Evolutionary conservation across 2,113 vertebrate species (phyloP).

Genomic region (Pomatorhinus ruficollis): DNA sequence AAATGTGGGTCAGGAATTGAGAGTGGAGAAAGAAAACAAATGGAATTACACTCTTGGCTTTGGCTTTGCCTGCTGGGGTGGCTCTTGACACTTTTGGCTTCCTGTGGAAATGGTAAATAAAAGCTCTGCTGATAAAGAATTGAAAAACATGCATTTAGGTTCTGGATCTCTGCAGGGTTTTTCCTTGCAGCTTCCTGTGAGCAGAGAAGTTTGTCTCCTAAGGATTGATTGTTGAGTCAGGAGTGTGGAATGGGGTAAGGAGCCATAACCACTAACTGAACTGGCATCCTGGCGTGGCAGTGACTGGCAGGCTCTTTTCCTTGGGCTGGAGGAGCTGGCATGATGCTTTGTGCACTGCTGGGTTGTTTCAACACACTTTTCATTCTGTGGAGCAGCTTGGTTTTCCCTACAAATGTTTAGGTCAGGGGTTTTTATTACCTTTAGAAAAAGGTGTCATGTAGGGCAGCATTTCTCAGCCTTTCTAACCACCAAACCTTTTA

Average conservation of each 20-base stretch:
- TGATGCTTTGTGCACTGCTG: background rate
- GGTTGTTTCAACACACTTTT: background rate
- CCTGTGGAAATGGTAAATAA: background rate
- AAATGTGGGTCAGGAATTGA: background rate
- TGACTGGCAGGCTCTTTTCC: background rate
- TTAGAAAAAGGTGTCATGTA: background rate
- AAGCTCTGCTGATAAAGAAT: background rate
- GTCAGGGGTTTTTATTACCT: background rate
- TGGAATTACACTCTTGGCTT: background rate
- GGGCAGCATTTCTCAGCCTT: background rate
- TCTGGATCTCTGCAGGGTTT: background rate
- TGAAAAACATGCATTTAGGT: background rate
- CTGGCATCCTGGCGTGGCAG: background rate
- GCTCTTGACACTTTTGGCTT: background rate
- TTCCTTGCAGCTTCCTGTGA: background rate
- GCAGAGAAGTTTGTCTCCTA: background rate
- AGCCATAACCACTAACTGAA: background rate
- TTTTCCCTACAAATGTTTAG: background rate
- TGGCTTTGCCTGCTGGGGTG: background rate
- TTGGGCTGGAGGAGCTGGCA: rapidly evolving
- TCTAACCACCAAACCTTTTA: background rate
- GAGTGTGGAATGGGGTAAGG: background rate
- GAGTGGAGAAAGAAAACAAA: background rate
- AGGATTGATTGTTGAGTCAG: background rate
- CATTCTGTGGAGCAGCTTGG: background rate